A percentile compares a stretch with the other conserved stretches of the same genome.
Evolutionary conservation across 2,888 invertebrate species (phyloP).

Genomic region (Venustoraphidia nigricollis): DNA sequence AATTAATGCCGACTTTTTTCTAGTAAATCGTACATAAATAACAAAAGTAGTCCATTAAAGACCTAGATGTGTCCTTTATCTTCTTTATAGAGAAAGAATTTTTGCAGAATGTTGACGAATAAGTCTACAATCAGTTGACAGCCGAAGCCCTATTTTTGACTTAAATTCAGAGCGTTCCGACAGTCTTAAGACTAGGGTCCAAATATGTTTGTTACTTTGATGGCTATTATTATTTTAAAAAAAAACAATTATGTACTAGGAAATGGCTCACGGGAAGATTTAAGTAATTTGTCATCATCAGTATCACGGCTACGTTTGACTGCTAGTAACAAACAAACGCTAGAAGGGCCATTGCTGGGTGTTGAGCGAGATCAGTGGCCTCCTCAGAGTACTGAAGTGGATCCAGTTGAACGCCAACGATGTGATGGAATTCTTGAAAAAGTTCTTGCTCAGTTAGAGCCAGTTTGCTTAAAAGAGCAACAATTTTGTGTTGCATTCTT

Average conservation of each 20-base stretch:
- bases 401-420: slow-evolving; percentile 37
- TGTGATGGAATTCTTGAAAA: slow-evolving; percentile 63
- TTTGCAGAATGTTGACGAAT: no score
- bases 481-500: slow-evolving; percentile 90
- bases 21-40: no score
- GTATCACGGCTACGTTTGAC: slow-evolving; percentile 11
- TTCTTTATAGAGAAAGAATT: no score
- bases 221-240: neutral
- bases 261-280: slow-evolving; percentile 27
- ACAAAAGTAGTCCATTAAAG: no score
- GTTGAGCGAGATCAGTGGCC: slow-evolving; percentile 45
- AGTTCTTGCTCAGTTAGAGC: slow-evolving; percentile 77
- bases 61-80: no score
- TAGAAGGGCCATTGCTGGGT: slow-evolving; percentile 33
- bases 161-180: no score
- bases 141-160: no score
- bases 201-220: neutral
- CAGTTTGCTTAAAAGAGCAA: slow-evolving; percentile 86
- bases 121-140: no score
- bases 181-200: no score
- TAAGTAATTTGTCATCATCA: slow-evolving; percentile 21
- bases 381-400: slow-evolving; percentile 34
- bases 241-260: slow-evolving; percentile 9
- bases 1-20: no score
- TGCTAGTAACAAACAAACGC: slow-evolving; percentile 22